Percentiles rank a stretch among this genome's conserved stretches.
Conservation (phyloP, 1,140 invertebrate genomes). For the Procambarus clarkii region DNA sequence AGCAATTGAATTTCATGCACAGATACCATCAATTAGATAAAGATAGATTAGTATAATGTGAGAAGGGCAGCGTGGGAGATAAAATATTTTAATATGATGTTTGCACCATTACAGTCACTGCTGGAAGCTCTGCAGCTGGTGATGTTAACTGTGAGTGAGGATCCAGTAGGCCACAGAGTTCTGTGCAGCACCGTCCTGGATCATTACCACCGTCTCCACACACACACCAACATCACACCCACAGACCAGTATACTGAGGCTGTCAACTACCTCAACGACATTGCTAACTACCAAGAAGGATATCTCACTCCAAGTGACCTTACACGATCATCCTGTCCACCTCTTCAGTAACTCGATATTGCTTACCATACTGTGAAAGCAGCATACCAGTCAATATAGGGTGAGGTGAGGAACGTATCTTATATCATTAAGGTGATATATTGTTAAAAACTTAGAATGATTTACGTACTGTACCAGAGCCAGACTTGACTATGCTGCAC, state of each 20-base stretch:
- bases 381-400: no score
- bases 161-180: slow-evolving; percentile 31
- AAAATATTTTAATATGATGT: neutral
- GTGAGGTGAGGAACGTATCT: no score
- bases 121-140: slow-evolving; percentile 56
- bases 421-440: no score
- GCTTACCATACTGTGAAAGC: no score
- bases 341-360: neutral
- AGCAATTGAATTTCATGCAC: no score
- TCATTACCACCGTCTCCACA: slow-evolving; percentile 43
- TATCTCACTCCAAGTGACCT: slow-evolving; percentile 45
- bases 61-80: no score
- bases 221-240: slow-evolving; percentile 40
- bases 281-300: slow-evolving; percentile 58
- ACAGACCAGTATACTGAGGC: slow-evolving; percentile 39
- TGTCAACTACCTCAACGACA: slow-evolving; percentile 45
- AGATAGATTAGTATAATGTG: no score
- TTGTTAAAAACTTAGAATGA: no score
- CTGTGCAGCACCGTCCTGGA: neutral
- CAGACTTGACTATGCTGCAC: no score
- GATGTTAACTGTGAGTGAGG: slow-evolving; percentile 39
- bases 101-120: slow-evolving; percentile 20
- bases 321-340: slow-evolving; percentile 51
- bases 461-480: no score
- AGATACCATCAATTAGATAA: no score